Percentiles rank a stretch among this genome's conserved stretches.
Conservation (phyloP, 2,113 vertebrate genomes). For the Caretta caretta region DNA sequence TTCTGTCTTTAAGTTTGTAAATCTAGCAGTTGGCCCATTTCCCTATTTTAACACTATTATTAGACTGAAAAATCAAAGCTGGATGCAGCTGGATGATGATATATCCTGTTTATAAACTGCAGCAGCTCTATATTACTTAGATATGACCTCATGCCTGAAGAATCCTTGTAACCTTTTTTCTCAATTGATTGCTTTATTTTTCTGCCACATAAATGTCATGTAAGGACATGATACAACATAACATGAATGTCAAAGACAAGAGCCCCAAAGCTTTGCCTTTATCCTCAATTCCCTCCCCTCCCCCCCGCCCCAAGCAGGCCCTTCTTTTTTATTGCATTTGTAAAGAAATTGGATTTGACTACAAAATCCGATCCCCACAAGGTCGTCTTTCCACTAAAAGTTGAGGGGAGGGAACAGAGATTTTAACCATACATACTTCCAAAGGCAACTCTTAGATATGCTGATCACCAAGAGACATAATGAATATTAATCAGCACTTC, state of each 20-base stretch:
- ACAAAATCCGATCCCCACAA: conserved; percentile 31
- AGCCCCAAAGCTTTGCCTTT: neutral
- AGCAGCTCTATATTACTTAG: neutral
- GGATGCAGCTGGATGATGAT: neutral
- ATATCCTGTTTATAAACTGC: conserved; percentile 36
- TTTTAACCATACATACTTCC: neutral
- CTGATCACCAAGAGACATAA: conserved; percentile 31
- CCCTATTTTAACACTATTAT: neutral
- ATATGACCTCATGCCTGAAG: conserved; percentile 55
- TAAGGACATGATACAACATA: conserved; percentile 9
- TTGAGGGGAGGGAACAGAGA: neutral
- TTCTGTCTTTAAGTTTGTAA: neutral
- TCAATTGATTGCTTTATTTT: neutral
- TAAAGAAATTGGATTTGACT: conserved; percentile 31
- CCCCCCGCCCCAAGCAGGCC: neutral
- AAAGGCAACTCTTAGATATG: conserved; percentile 10
- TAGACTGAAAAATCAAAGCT: neutral
- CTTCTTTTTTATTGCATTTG: neutral
- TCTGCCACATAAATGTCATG: neutral
- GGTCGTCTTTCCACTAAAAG: neutral
- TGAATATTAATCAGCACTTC: conserved; percentile 50
- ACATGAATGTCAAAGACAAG: conserved; percentile 36
- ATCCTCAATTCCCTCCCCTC: neutral
- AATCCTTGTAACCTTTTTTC: conserved; percentile 49
- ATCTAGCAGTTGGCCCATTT: neutral